These are phyloP conservation scores for Meles meles DNA, from an alignment of 2,113 vertebrate genomes.

Conservation along the genomic window DNA sequence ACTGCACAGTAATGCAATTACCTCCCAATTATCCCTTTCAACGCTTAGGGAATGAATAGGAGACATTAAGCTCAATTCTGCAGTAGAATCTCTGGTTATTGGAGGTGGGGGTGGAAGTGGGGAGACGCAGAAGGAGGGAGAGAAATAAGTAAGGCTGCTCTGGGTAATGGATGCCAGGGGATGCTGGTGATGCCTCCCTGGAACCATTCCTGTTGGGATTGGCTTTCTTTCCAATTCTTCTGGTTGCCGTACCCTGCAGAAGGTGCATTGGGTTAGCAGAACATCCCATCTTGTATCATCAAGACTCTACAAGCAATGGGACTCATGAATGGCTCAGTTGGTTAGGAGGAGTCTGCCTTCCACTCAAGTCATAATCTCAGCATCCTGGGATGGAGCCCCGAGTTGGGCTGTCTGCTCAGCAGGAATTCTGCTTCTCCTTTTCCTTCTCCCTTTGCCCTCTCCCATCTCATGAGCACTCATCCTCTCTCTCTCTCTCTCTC, in stretches of 20 bases:
- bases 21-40: slow-evolving; percentile 70
- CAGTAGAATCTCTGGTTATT: slow-evolving; percentile 29
- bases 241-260: not conserved
- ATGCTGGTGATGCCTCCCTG: not conserved
- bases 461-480: too few species aligned
- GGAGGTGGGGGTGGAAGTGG: not conserved
- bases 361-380: not conserved
- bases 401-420: not conserved
- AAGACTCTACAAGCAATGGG: not conserved
- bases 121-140: not conserved
- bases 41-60: slow-evolving; percentile 56
- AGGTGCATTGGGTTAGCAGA: not conserved
- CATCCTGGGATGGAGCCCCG: fast-evolving
- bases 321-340: too few species aligned
- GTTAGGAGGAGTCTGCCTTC: not conserved
- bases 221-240: not conserved
- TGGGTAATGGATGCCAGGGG: not conserved
- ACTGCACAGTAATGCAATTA: slow-evolving; percentile 71
- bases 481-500: not conserved
- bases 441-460: not conserved
- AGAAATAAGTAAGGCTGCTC: not conserved
- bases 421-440: not conserved
- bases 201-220: not conserved
- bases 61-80: slow-evolving; percentile 50
- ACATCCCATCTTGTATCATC: not conserved